Evolutionary conservation across 2,797 vertebrate genomes (phyloP).

Genomic region (Eleutherodactylus coqui): DNA sequence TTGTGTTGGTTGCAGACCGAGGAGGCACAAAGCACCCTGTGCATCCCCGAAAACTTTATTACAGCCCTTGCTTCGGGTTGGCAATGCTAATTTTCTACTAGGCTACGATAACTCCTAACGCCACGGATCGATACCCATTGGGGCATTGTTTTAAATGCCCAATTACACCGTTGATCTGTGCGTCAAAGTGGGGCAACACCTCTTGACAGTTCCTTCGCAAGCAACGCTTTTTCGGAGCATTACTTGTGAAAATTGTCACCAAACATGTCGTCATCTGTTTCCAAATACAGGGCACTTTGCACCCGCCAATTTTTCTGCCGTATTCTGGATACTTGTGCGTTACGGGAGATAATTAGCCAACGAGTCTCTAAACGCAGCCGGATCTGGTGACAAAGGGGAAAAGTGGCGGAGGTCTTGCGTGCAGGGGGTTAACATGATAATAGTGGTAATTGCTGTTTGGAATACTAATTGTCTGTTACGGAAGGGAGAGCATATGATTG

Average conservation of each 20-base stretch:
- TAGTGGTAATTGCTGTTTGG: conserved; percentile 50
- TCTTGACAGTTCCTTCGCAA: too few relatives aligned
- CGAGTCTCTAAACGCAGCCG: neutral
- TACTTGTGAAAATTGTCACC: too few relatives aligned
- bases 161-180: neutral
- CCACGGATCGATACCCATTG: neutral
- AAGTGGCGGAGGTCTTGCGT: neutral
- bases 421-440: conserved; percentile 22
- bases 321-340: neutral
- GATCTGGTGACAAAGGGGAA: neutral
- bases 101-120: neutral
- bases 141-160: neutral
- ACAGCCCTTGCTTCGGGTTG: neutral
- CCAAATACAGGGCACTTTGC: too few relatives aligned
- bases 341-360: neutral
- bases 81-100: neutral
- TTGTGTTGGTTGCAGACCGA: neutral
- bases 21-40: neutral
- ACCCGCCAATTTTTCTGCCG: neutral
- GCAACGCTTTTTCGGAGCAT: too few relatives aligned
- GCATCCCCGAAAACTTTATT: neutral
- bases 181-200: neutral
- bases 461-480: conserved; percentile 51
- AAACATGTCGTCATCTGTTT: too few relatives aligned
- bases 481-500: conserved; percentile 39